phyloP scores from a whole-genome alignment of 2,113 vertebrate species.

The Corythornis vintsioides region DNA sequence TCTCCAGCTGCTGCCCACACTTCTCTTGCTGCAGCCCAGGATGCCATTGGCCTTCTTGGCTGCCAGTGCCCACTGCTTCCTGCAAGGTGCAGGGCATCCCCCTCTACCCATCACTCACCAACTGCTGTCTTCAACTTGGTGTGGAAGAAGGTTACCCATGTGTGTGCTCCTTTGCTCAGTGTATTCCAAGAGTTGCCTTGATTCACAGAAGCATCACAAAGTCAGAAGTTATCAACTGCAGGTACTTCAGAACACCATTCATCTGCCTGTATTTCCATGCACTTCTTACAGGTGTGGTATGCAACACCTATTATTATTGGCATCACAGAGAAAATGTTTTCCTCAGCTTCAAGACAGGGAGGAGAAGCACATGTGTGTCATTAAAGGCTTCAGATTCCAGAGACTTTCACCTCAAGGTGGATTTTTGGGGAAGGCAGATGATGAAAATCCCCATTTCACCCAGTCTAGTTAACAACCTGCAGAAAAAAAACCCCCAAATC shows the following conservation, averaged over 20 bases:
- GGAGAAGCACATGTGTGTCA: neutral
- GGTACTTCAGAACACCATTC: neutral
- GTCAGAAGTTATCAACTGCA: neutral
- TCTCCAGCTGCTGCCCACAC: too few relatives aligned
- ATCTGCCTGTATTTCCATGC: neutral
- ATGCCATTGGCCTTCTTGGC: too few relatives aligned
- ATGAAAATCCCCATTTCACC: neutral
- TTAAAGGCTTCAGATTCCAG: neutral
- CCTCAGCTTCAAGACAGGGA: neutral
- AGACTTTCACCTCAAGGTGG: neutral
- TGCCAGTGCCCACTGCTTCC: neutral
- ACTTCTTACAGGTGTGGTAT: neutral
- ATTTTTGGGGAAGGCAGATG: neutral
- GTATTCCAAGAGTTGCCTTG: neutral
- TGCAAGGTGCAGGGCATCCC: neutral
- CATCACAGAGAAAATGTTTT: neutral
- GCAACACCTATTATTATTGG: neutral
- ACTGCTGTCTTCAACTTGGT: neutral
- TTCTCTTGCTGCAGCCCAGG: too few relatives aligned
- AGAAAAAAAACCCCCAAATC: neutral
- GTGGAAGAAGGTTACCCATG: neutral
- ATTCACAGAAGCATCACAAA: neutral
- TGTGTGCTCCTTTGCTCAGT: neutral
- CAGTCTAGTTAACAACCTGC: neutral
- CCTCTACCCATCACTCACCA: neutral